Base-by-base conservation (phyloP, 2,888 invertebrate species). In the Chaitophorus viminalis region DNA sequence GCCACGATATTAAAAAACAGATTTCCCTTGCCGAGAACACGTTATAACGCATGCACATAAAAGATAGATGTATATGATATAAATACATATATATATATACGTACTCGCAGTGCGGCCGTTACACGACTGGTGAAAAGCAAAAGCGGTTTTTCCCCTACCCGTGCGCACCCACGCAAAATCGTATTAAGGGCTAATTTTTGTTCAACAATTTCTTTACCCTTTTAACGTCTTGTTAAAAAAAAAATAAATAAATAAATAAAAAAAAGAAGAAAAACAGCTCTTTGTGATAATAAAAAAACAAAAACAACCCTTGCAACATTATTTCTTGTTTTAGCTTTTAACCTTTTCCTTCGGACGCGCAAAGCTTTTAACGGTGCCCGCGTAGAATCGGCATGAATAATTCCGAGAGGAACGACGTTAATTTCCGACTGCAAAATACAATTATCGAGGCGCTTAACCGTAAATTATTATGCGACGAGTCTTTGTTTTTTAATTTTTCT, bases 371-470 rank as follows among this genome's bases (percentile, higher is more conserved):
- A 87, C 86, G 84, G 84, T 76, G 39, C 84, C 76, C 65, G 60
- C n/a, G n/a, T n/a, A n/a, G 70, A 86, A 86, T 86, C 79, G 79
- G 79, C 79, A 79, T 87, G 79, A 87, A 87, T 87, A 79, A 79
- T 87, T 87, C 60, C 70, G 70, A 46, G 70, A 78, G 31, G 52
- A 65, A 79, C 72, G 60, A 79, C 86, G 86, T 87, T 87, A 87
- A 87, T 87, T 87, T 79, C 77, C 78, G 74, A 78, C 85, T 78
- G 85, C 17, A 60, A 87, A 79, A 87, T 68, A 79, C 79, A 79
- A 87, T 87, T 87, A 87, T 79, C 79, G 79, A 72, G 86, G 86
- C 65, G 86, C 86, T 87, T 87, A 87, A 87, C 86, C 79, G 78
- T 87, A 79, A 79, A 72, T 87, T 86, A 86, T 86, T 86, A 86